Percentiles rank a stretch among this genome's conserved stretches.
phyloP scores from a whole-genome alignment of 1,140 invertebrate genomes.

The Leptopilina clavipes region DNA sequence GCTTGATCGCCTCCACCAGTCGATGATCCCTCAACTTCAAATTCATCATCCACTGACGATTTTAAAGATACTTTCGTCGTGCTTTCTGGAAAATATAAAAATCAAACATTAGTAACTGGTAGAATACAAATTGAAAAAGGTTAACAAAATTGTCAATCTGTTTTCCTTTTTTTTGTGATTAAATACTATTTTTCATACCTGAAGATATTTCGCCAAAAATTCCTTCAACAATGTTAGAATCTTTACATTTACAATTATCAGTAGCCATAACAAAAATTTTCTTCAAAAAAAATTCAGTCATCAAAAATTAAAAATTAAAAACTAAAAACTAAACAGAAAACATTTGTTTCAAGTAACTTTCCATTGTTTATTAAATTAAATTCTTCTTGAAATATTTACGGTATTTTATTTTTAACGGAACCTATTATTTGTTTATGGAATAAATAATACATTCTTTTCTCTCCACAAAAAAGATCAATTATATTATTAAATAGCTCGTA shows the following conservation, averaged over 20 bases:
- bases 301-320: neutral
- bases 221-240: slow-evolving; percentile 57
- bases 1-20: slow-evolving; percentile 1
- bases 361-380: neutral
- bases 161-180: no score
- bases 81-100: neutral
- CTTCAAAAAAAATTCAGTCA: neutral
- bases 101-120: neutral
- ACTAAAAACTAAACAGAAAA: neutral
- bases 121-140: neutral
- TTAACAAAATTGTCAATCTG: neutral
- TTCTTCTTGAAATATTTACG: no score
- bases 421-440: no score
- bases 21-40: neutral
- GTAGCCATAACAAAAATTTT: neutral
- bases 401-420: no score
- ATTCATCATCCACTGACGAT: neutral
- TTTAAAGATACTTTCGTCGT: neutral
- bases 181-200: slow-evolving; percentile 41
- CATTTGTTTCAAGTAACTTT: neutral
- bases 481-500: no score
- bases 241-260: slow-evolving; percentile 55
- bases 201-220: slow-evolving; percentile 60
- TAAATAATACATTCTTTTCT: no score
- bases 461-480: no score